These are phyloP conservation scores for Apomyelois bistriatella DNA, from an alignment of 2,888 invertebrate genomes.

Conservation along the genomic window DNA sequence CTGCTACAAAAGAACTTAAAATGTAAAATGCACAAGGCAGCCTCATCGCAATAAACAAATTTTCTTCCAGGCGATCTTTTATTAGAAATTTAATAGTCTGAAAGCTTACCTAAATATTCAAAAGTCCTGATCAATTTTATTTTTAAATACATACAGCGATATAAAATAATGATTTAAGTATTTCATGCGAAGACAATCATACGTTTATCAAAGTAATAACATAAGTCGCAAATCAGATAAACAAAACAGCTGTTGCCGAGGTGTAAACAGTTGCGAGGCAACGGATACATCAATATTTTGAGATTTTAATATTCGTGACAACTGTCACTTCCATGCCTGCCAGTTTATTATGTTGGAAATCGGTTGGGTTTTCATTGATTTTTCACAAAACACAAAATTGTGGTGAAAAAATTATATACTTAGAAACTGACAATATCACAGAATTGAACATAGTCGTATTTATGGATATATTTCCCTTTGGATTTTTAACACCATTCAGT, in stretches of 20 bases:
- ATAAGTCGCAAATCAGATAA: not conserved
- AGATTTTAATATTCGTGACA: not conserved
- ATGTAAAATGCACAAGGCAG: too few species aligned
- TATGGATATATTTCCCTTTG: too few species aligned
- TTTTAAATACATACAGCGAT: not conserved
- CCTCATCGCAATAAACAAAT: too few species aligned
- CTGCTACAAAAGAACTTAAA: too few species aligned
- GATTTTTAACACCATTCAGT: too few species aligned
- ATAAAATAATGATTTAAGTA: not conserved
- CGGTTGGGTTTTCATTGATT: not conserved
- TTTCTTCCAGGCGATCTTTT: too few species aligned
- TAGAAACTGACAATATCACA: too few species aligned
- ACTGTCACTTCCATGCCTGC: not conserved
- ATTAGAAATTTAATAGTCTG: too few species aligned
- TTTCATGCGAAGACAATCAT: not conserved
- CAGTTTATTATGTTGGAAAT: not conserved
- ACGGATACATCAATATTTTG: conserved; percentile 12
- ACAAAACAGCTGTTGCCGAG: conserved; percentile 13
- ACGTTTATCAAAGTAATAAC: not conserved
- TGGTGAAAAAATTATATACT: too few species aligned
- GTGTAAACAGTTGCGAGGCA: conserved; percentile 13
- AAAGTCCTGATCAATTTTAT: not conserved
- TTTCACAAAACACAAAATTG: not conserved
- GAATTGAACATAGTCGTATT: too few species aligned
- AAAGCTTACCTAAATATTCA: not conserved